Evolutionary conservation across 1,140 invertebrate species (phyloP).

Genomic region (Brachionus asplanchnoidis): DNA sequence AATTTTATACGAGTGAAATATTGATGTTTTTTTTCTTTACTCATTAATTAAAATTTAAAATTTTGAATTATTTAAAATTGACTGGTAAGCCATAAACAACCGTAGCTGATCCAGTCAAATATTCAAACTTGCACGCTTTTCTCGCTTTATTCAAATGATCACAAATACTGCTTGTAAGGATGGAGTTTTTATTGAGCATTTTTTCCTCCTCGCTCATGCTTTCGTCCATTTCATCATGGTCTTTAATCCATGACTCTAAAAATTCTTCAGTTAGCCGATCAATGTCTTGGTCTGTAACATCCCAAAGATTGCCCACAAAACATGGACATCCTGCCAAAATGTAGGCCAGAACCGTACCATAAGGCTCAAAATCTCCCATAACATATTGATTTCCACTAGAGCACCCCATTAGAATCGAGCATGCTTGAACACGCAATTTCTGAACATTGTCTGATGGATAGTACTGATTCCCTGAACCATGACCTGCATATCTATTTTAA

Average conservation of each 20-base stretch:
- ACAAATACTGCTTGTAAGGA: slow-evolving; percentile 4
- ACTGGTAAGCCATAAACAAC: slow-evolving; percentile 59
- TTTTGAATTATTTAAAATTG: slow-evolving; percentile 40
- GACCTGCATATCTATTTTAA: slow-evolving; percentile 64
- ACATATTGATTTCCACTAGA: slow-evolving; percentile 60
- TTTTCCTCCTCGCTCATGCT: slow-evolving; percentile 32
- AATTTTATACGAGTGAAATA: no score
- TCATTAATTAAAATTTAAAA: no score
- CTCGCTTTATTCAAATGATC: slow-evolving; percentile 44
- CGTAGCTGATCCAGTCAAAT: slow-evolving; percentile 56
- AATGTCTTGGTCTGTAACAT: slow-evolving; percentile 73
- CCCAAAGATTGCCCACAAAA: slow-evolving; percentile 74
- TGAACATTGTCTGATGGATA: slow-evolving; percentile 63
- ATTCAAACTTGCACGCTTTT: slow-evolving; percentile 52
- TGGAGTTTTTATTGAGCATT: background rate
- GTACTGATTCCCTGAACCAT: slow-evolving; percentile 70
- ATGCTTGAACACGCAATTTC: slow-evolving; percentile 61
- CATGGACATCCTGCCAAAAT: slow-evolving; percentile 58
- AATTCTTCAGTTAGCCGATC: slow-evolving; percentile 68
- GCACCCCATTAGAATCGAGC: slow-evolving; percentile 70
- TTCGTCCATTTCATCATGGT: slow-evolving; percentile 32
- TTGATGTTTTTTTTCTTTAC: no score
- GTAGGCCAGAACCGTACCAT: slow-evolving; percentile 33
- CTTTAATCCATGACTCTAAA: slow-evolving; percentile 61
- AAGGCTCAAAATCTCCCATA: slow-evolving; percentile 36